phyloP scores from a whole-genome alignment of 2,888 invertebrate species.

The Callyntrura sp. region DNA sequence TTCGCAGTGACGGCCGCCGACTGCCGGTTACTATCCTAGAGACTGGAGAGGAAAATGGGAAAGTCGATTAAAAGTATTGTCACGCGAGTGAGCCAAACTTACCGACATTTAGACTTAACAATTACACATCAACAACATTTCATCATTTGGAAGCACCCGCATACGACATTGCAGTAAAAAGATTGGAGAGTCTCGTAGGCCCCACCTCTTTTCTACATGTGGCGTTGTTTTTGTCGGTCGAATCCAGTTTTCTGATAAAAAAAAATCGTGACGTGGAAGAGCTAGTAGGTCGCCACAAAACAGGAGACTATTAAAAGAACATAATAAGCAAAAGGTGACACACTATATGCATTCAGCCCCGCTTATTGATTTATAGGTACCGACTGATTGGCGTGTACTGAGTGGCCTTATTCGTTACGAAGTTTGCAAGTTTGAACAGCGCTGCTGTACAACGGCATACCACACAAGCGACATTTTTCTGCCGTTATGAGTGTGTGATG shows the following conservation, averaged over 20 bases:
- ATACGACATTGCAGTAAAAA: not conserved
- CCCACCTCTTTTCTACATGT: not conserved
- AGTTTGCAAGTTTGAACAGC: too few species aligned
- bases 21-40: slow-evolving; percentile 33
- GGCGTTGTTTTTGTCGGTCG: slow-evolving; percentile 2
- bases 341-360: too few species aligned
- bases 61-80: slow-evolving; percentile 69
- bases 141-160: not conserved
- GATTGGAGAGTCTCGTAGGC: slow-evolving; percentile 3
- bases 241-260: not conserved
- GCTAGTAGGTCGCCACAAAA: too few species aligned
- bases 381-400: too few species aligned
- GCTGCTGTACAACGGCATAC: too few species aligned
- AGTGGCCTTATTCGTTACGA: too few species aligned
- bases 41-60: slow-evolving; percentile 20
- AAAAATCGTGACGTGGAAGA: too few species aligned
- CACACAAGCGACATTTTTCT: too few species aligned
- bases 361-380: too few species aligned
- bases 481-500: too few species aligned
- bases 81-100: slow-evolving; percentile 55
- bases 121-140: slow-evolving; percentile 1
- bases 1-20: not conserved
- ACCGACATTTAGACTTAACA: slow-evolving; percentile 60
- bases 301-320: too few species aligned
- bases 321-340: too few species aligned